phyloP scores from a whole-genome alignment of 2,888 invertebrate species.

The Salticus scenicus region DNA sequence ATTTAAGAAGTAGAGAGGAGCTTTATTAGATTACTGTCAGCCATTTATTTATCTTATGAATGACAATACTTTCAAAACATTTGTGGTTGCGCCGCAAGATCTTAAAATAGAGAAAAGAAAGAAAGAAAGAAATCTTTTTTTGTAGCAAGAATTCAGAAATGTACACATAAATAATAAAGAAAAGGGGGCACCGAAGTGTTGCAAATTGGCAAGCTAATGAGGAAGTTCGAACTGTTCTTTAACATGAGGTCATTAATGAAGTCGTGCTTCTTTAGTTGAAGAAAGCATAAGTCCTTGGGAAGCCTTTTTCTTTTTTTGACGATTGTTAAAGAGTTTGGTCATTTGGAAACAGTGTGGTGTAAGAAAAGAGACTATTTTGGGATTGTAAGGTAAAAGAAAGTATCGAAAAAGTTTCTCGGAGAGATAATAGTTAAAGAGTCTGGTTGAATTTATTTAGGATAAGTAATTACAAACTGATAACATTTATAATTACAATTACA shows the following conservation, averaged over 20 bases:
- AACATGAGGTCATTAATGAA: slow-evolving; percentile 51
- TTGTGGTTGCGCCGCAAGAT: too few species aligned
- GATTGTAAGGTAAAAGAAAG: not conserved
- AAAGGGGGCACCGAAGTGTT: slow-evolving; percentile 35
- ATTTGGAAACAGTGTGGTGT: slow-evolving; percentile 28
- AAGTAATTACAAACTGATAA: too few species aligned
- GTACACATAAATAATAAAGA: too few species aligned
- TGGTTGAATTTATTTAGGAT: not conserved
- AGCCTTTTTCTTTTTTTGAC: not conserved
- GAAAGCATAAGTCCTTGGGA: slow-evolving; percentile 2
- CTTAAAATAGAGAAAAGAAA: slow-evolving; percentile 19
- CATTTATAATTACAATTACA: too few species aligned
- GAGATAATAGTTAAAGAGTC: not conserved
- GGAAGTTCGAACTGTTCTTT: slow-evolving; percentile 47
- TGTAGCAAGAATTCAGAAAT: too few species aligned
- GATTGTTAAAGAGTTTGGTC: slow-evolving; percentile 58
- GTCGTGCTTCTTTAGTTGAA: slow-evolving; percentile 32
- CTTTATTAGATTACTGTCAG: too few species aligned
- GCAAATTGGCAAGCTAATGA: slow-evolving; percentile 64
- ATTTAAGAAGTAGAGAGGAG: too few species aligned
- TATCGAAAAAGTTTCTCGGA: not conserved
- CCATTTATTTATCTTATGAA: too few species aligned
- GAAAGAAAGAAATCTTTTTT: not conserved
- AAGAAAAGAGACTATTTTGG: not conserved
- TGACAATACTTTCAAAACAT: too few species aligned